Evolutionary conservation across 2,797 vertebrate species (phyloP), one percentile per base, ranked within the genome.

Genomic region (Tolypeutes matacus): DNA sequence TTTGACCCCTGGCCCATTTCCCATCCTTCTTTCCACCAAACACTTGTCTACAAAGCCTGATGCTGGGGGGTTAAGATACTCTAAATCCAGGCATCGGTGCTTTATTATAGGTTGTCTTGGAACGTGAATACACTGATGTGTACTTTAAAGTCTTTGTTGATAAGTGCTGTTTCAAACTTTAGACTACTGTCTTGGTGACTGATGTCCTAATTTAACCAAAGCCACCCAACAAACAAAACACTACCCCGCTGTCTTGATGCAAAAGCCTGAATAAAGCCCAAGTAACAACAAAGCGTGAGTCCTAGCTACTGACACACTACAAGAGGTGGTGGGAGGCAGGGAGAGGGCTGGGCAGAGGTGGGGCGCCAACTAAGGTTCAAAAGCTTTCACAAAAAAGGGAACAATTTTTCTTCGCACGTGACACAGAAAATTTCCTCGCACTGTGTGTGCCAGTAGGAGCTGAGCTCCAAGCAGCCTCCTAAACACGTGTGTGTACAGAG

Each of bases 21-120:
- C 58, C 27, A 34, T 10, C 49, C 39, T 84, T 34, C 23, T 20
- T 13, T 36, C 42, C 49, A 25, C 81, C 29, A 1, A 46, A 21
- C 29, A 17, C 9, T 42, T 5, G 21, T 0, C 5, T 2, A 25
- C 9, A 15, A 0, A 7, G 53, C 53, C 88, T 49, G 27, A 42
- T 15, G 2, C 7, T 3, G n/a, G 15, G 86, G 46, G 9, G 12
- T 5, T 8, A 5, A 49, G 86, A 36, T 0, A 27, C 1, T 58
- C 91, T 34, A 58, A 5, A 86, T 31, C 82, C 80, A 62, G 65
- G 13, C 20, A n/a, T 20, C 5, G 13, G 77, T 60, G 21, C 25
- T 77, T 39, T 27, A 0, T 60, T 31, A 15, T 0, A 72, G 34
- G 76, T 23, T n/a, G 51, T 34, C 65, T 76, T 39, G 31, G 84